phyloP scores from a whole-genome alignment of 2,888 invertebrate species.

The Archips xylosteana region DNA sequence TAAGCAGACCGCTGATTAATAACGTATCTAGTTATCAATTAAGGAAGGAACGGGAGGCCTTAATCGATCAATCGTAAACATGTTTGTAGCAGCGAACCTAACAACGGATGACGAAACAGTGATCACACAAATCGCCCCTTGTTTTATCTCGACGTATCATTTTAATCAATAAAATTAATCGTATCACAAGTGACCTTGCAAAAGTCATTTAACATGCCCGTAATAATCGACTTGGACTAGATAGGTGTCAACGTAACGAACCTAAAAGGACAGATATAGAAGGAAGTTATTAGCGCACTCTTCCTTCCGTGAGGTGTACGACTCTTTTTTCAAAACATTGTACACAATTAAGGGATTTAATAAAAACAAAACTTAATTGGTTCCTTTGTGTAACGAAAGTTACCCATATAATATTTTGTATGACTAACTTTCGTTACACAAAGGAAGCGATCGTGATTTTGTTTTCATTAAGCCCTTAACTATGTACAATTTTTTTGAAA shows the following conservation, averaged over 20 bases:
- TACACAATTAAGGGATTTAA: no score
- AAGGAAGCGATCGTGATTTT: no score
- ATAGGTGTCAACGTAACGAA: slow-evolving; percentile 4
- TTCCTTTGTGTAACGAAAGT: no score
- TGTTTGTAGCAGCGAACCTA: background rate
- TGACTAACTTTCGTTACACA: no score
- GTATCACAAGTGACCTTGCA: slow-evolving; percentile 21
- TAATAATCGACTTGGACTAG: slow-evolving; percentile 1
- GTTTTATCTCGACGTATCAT: slow-evolving; percentile 12
- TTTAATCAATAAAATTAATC: slow-evolving; percentile 22
- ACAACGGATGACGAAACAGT: slow-evolving; percentile 9
- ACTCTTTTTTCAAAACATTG: no score
- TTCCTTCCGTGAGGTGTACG: background rate
- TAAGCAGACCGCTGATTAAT: background rate
- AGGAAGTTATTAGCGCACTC: background rate
- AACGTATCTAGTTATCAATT: background rate
- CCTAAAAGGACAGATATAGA: slow-evolving; percentile 6
- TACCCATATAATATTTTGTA: no score
- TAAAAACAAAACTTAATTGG: no score
- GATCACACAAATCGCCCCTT: slow-evolving; percentile 21
- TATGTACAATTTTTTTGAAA: no score
- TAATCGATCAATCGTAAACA: background rate
- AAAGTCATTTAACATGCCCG: slow-evolving; percentile 33
- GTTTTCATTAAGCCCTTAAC: no score
- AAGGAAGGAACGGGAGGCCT: background rate